These are phyloP conservation scores for Sitophilus oryzae DNA, from an alignment of 1,140 invertebrate species.

Conservation along the genomic window DNA sequence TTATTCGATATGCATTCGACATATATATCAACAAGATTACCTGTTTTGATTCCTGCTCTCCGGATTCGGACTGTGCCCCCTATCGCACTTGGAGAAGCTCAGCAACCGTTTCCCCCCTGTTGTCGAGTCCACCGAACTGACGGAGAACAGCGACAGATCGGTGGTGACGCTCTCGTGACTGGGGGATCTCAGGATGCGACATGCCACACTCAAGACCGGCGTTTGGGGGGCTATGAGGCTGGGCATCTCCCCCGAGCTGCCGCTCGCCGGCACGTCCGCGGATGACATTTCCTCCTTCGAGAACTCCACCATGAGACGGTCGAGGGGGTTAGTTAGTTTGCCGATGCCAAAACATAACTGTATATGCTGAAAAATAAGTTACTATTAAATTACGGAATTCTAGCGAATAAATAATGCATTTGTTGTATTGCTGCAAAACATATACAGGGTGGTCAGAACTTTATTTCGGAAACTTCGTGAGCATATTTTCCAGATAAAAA, in stretches of 20 bases:
- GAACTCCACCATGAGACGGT: conserved; percentile 7
- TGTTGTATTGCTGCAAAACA: no score
- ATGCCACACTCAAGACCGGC: conserved; percentile 48
- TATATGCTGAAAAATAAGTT: no score
- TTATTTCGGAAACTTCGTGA: no score
- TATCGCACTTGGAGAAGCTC: conserved; percentile 51
- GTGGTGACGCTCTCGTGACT: conserved; percentile 79
- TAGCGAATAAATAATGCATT: no score
- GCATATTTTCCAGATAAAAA: no score
- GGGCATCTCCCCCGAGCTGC: not conserved
- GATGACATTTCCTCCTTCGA: conserved; percentile 17
- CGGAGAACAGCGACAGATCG: conserved; percentile 71
- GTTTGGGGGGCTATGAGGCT: conserved; percentile 42
- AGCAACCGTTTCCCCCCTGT: conserved; percentile 50
- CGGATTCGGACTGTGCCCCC: conserved; percentile 66
- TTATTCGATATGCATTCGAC: no score
- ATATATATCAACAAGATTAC: conserved; percentile 17
- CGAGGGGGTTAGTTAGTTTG: not conserved
- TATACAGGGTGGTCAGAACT: no score
- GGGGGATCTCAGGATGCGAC: conserved; percentile 68
- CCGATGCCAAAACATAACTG: not conserved
- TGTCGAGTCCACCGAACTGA: conserved; percentile 67
- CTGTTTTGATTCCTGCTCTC: conserved; percentile 47
- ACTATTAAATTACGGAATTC: no score
- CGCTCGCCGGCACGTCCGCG: not conserved